Conservation (phyloP, 2,113 vertebrate genomes). For the Nestor notabilis region DNA sequence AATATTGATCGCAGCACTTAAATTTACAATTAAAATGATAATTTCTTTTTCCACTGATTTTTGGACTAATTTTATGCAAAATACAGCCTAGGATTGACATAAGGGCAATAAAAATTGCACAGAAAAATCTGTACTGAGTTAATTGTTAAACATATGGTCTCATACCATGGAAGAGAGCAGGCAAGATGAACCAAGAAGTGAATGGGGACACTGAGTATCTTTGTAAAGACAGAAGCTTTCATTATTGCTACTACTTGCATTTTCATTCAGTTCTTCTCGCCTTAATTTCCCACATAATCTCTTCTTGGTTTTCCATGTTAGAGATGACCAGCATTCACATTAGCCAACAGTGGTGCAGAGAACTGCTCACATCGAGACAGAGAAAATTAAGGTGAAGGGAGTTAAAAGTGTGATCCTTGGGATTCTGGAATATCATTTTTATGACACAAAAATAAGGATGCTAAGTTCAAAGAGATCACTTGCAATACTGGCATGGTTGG, state of each 20-base stretch:
- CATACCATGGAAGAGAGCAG: neutral
- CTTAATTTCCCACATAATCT: neutral
- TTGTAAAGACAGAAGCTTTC: neutral
- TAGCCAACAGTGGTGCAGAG: neutral
- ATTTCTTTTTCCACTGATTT: constrained; percentile 50
- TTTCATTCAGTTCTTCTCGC: neutral
- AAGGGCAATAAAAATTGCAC: constrained; percentile 57
- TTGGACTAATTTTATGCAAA: constrained; percentile 52
- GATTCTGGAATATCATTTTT: neutral
- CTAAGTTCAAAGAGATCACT: neutral
- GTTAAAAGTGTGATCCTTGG: neutral
- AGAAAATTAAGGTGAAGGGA: neutral
- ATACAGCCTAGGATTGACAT: constrained; percentile 43
- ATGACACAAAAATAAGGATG: neutral
- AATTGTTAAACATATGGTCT: constrained; percentile 62
- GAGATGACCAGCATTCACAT: neutral
- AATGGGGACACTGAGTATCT: neutral
- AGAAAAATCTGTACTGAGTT: constrained; percentile 1
- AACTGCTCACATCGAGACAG: neutral
- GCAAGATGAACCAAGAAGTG: constrained; percentile 2
- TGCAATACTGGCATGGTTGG: neutral
- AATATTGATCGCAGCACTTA: constrained; percentile 57
- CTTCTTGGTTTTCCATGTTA: neutral
- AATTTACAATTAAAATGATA: constrained; percentile 65
- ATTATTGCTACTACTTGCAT: neutral